Percentiles rank a stretch among this genome's conserved stretches.
Conservation (phyloP, 2,797 vertebrate genomes). For the Amblyopsis hoosieri region DNA sequence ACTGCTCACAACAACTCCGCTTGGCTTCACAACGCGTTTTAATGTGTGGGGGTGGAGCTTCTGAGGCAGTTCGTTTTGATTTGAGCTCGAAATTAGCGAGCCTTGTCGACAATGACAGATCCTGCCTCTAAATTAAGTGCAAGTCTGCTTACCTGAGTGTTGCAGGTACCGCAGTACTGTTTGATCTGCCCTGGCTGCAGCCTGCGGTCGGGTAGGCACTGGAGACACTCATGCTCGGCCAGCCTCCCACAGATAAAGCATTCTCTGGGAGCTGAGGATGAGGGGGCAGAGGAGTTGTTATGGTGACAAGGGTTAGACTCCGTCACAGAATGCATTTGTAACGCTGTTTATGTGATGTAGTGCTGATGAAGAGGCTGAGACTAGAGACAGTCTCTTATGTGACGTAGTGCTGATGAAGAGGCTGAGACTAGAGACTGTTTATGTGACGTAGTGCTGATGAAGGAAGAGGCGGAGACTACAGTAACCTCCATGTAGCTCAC, state of each 20-base stretch:
- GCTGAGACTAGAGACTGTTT: too few species aligned
- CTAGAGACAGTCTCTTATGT: too few species aligned
- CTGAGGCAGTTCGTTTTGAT: too few species aligned
- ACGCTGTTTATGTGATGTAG: neutral
- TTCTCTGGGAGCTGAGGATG: conserved; percentile 69
- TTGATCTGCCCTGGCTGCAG: conserved; percentile 79
- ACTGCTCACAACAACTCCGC: too few species aligned
- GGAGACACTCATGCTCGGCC: conserved; percentile 75
- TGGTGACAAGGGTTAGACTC: neutral
- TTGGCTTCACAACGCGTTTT: too few species aligned
- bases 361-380: neutral
- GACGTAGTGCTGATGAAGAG: too few species aligned
- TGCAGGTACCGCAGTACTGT: conserved; percentile 79
- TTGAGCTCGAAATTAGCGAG: too few species aligned
- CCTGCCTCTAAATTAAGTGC: too few species aligned
- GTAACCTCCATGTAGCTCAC: conserved; percentile 57
- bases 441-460: too few species aligned
- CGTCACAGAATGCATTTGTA: neutral
- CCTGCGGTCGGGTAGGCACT: conserved; percentile 77
- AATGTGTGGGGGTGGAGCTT: too few species aligned
- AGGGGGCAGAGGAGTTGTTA: neutral
- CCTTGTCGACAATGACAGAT: too few species aligned
- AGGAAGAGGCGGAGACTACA: neutral
- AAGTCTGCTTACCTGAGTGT: conserved; percentile 65
- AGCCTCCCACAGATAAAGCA: conserved; percentile 77